phyloP scores from a whole-genome alignment of 2,797 vertebrate species.

The Tinamus major region DNA sequence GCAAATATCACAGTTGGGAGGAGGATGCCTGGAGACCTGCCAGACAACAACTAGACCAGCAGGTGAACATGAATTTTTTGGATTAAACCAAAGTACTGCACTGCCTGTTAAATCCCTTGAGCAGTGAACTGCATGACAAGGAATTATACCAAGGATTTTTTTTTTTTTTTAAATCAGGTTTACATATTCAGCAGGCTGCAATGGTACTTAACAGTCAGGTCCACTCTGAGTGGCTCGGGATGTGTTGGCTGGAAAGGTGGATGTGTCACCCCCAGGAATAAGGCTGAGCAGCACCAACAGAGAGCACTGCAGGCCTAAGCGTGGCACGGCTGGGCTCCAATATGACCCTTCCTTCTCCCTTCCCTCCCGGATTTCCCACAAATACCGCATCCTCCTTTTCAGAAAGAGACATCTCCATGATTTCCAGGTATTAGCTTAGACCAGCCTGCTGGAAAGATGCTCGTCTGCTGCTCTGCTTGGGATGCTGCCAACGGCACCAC shows the following conservation, averaged over 20 bases:
- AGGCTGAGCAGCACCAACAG: background rate
- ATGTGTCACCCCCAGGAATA: background rate
- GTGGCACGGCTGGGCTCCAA: background rate
- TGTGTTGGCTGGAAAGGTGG: background rate
- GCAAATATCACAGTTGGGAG: background rate
- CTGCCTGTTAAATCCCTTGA: constrained; percentile 40
- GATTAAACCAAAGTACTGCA: background rate
- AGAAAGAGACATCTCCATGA: background rate
- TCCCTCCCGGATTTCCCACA: fast-evolving
- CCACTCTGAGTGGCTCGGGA: background rate
- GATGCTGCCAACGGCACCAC: background rate
- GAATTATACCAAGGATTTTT: background rate
- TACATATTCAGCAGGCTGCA: constrained; percentile 2
- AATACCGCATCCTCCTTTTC: background rate
- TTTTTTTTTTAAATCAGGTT: background rate
- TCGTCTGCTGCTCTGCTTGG: fast-evolving
- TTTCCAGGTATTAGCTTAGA: background rate
- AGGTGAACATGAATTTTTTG: background rate
- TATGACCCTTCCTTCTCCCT: background rate
- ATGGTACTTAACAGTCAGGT: background rate
- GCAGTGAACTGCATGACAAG: constrained; percentile 30
- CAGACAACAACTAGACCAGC: constrained; percentile 26
- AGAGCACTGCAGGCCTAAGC: background rate
- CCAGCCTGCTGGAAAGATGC: background rate
- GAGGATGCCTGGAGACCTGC: background rate